Base-by-base conservation (phyloP, 1,140 invertebrate genomes). In the Drosophila jambulina region DNA sequence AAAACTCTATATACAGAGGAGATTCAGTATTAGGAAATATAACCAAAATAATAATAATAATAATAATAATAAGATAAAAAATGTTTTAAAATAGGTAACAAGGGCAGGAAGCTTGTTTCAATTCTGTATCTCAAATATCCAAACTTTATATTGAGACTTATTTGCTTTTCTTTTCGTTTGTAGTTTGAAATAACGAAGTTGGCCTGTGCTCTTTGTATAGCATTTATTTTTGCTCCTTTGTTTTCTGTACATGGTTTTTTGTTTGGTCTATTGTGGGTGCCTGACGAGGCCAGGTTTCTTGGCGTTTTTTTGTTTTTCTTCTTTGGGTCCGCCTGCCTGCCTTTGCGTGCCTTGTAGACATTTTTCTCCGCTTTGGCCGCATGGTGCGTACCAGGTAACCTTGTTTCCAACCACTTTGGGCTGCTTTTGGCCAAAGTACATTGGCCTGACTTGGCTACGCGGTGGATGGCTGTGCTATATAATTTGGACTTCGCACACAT, bases 351-450 rank as follows among this genome's bases (percentile, higher is more conserved):
- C 69, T 71, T 77, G 59, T 61, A 78, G 65, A 76, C 85, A 90
- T 90, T 85, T 85, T 74, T 88, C 80, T 71, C 51, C 45, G 57
- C 42, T 78, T 74, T 51, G 63, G 60, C 45, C 19, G 60, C 57
- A 25, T 53, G 53, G 54, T 72, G 76, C 59, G 67, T 72, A 72
- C 76, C 76, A 69, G 53, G 76, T 79, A 87, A 87, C 84, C 84
- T 87, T 87, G 84, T 87, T 87, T 86, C 65, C 72, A 86, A 87
- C 83, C 83, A 87, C 83, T 86, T 69, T 69, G 42, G 56, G 76
- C 65, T 75, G 68, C 34, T 56, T 56, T 56, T 38, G 68, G 63
- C 69, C 42, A 75, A 74, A 80, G 83, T 83, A 80, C 84, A 68
- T 87, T 87, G 70, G 70, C 70, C 70, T 21, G 54, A 69, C 68